A percentile compares a stretch with the other conserved stretches of the same genome.
Conservation (phyloP, 2,113 vertebrate species). For the Vidua macroura region DNA sequence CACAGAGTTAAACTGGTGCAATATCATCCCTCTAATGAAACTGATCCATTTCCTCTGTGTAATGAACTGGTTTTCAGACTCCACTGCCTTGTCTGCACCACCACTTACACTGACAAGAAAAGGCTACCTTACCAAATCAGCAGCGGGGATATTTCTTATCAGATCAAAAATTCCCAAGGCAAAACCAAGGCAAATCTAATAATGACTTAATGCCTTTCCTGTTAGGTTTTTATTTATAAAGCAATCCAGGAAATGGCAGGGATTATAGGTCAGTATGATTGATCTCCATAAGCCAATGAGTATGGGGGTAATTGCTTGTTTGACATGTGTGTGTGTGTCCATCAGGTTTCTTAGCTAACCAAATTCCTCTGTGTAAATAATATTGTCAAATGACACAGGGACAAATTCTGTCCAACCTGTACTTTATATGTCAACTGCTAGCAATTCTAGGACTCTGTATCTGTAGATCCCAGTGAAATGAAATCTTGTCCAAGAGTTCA, state of each 20-base stretch:
- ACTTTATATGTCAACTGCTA: not conserved
- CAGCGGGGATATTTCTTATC: not conserved
- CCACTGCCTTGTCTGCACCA: not conserved
- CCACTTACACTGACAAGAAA: not conserved
- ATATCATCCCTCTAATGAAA: not conserved
- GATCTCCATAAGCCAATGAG: not conserved
- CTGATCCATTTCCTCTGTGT: not conserved
- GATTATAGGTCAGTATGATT: not conserved
- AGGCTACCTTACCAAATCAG: not conserved
- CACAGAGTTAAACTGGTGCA: not conserved
- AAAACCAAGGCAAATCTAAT: not conserved
- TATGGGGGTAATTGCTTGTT: not conserved
- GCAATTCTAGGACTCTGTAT: not conserved
- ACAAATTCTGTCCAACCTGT: not conserved
- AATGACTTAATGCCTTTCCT: not conserved
- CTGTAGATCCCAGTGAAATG: not conserved
- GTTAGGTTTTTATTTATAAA: not conserved
- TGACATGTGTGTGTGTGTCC: not conserved
- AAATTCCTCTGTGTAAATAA: conserved; percentile 9
- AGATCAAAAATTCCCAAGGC: not conserved
- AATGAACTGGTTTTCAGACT: not conserved
- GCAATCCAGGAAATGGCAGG: not conserved
- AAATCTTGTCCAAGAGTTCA: not conserved
- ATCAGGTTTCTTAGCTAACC: not conserved
- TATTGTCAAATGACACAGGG: not conserved